Percentiles rank a stretch among this genome's conserved stretches.
phyloP scores from a whole-genome alignment of 2,113 vertebrate genomes.

The Dicrurus megarhynchus region DNA sequence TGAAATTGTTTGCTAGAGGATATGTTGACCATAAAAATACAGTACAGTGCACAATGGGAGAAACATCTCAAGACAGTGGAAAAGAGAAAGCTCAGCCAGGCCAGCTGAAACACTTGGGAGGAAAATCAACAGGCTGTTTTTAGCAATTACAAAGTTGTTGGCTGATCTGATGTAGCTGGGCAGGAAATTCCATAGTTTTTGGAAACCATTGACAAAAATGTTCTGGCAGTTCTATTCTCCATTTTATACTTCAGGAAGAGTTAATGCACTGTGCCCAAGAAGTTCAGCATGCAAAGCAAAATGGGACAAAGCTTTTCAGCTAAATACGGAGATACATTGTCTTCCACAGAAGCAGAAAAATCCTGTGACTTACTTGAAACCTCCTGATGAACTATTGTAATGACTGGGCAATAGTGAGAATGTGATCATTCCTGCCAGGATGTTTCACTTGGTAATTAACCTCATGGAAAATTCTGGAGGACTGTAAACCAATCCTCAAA shows the following conservation, averaged over 20 bases:
- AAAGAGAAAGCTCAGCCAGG: constrained; percentile 50
- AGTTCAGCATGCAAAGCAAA: constrained; percentile 10
- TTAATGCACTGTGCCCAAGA: constrained; percentile 45
- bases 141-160: constrained; percentile 60
- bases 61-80: constrained; percentile 62
- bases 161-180: constrained; percentile 38
- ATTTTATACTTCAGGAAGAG: constrained; percentile 51
- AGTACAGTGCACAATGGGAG: constrained; percentile 39
- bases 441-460: neutral
- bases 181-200: constrained; percentile 60
- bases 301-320: neutral
- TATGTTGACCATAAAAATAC: constrained; percentile 57
- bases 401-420: neutral
- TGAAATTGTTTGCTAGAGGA: constrained; percentile 53
- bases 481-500: constrained; percentile 45
- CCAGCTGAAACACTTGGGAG: constrained; percentile 56
- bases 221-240: constrained; percentile 33
- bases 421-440: neutral
- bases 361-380: neutral
- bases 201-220: constrained; percentile 55
- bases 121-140: constrained; percentile 56
- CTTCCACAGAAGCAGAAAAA: neutral
- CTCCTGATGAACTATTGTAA: neutral
- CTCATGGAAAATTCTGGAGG: constrained; percentile 23
- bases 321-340: neutral